Base-by-base conservation (phyloP, 2,797 vertebrate genomes). In the Argentina silus region DNA sequence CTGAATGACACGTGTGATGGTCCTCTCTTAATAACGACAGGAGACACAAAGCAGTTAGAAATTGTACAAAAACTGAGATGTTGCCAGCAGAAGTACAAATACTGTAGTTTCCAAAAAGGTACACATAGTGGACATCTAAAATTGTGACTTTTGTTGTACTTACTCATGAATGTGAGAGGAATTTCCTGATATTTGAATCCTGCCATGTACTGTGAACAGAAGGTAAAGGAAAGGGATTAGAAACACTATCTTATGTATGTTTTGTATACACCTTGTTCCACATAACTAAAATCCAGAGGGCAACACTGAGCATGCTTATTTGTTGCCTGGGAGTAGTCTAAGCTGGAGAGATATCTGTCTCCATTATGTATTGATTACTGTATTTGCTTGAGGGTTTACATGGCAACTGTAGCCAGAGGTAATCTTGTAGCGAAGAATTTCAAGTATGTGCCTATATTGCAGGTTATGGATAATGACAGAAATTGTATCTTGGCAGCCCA, bases 141-240 rank as follows among this genome's bases (percentile, higher is more conserved):
- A 27, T 5, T 14, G 23, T 10, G 10, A 36, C 21, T 27, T 4
- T 0, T 67, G 50, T 73, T 72, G 11, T 75, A 97, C 96, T 96
- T 96, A 99, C 97, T 95, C 80, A 97, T 88, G 89, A 96, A 95
- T 0, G 95, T 96, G 53, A 96, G 85, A 11, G 96, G 97, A 72
- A 99, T 97, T 90, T 98, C 97, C 88, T 96, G 90, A 91, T 97
- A 99, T 85, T 84, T 94, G 89, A 93, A 96, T 68, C 96, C 96
- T 75, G 93, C 90, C 81, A 94, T 92, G 85, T 92, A 97, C 98
- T 99, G 83, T 65, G 87, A 92, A 86, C 45, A 67, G 50, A 81
- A 63, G 7, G 47, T 14, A 64, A n/a, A 43, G 23, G 23, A 17
- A 64, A n/a, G 14, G 23, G 23, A 17, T 50, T 7, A 71, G 21